phyloP scores from a whole-genome alignment of 2,113 vertebrate species.

The Anarhynchus alexandrinus region DNA sequence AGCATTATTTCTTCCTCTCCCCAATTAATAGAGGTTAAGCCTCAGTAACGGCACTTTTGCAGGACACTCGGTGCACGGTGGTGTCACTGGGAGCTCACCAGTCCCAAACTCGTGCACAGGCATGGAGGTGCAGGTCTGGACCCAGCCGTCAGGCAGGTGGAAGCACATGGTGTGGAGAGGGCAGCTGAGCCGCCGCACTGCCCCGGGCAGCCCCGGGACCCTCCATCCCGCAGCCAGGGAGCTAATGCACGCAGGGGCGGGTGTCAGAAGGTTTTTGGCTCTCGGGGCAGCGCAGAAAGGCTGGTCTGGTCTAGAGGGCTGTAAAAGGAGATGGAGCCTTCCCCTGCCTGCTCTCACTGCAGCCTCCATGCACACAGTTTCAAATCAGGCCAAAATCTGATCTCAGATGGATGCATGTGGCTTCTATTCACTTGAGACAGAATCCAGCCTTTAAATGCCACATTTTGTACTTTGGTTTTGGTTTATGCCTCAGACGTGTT shows the following conservation, averaged over 20 bases:
- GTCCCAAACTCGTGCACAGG: background rate
- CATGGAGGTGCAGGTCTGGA: background rate
- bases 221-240: background rate
- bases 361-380: background rate
- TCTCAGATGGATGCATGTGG: conserved; percentile 31
- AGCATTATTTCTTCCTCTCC: conserved; percentile 36
- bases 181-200: no score
- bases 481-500: conserved; percentile 25
- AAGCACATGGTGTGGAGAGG: background rate
- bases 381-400: background rate
- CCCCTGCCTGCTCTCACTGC: background rate
- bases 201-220: background rate
- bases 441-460: conserved; percentile 24
- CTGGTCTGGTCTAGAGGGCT: background rate
- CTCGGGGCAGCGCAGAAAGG: background rate
- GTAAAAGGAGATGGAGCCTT: background rate
- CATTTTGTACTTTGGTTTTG: conserved; percentile 11
- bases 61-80: background rate
- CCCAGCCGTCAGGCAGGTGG: background rate
- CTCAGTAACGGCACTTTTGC: background rate
- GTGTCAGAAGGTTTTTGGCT: background rate
- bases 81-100: background rate
- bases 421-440: conserved; percentile 33
- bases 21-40: conserved; percentile 61
- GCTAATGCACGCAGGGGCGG: fast-evolving